Evolutionary conservation across 2,797 vertebrate species (phyloP), one percentile per base, ranked within the genome.

Genomic region (Rhinoraja longicauda): DNA sequence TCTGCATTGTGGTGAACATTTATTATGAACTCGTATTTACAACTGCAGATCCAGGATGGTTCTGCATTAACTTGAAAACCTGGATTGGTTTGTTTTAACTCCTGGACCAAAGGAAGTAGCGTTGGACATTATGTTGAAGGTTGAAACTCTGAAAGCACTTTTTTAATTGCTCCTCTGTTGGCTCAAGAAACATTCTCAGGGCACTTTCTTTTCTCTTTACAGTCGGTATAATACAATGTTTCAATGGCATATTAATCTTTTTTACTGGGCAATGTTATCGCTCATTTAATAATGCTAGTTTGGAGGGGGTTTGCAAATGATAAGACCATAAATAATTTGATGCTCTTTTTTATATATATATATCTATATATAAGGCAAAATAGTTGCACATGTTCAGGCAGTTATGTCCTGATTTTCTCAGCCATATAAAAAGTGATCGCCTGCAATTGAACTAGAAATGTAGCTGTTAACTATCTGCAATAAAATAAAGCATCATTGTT

Each of bases 401-500:
- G n/a, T 21, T 59, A 36, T 67, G 84, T 19, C 64, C 59, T 21
- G 84, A 67, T 88, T 17, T 32, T 67, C 84, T 88, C n/a, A 4
- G 84, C n/a, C 32, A 2, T 67, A 8, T 67, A 67, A 62, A 88
- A 53, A 67, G 67, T 67, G n/a, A 86, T 62, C 8, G 57, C 29
- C 57, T 32, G 17, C 19, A 67, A 36, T 88, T 67, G n/a, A 88
- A 32, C 59, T 88, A 17, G 17, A n/a, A 36, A 21, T 9, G 62
- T 67, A 67, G 84, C 62, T 67, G 17, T 88, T 62, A 88, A 64
- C 64, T 36, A 36, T 88, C 84, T 88, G 84, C 84, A 88, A 88
- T 88, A 88, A 88, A 67, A 67, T 3, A 67, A 6, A 17, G 5
- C 36, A 7, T 88, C 1, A 12, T 32, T 36, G 15, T 88, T 24